Evolutionary conservation across 2,888 invertebrate species (phyloP), one percentile per base, ranked within the genome.

Genomic region (Cryptocheilus praepositus): DNA sequence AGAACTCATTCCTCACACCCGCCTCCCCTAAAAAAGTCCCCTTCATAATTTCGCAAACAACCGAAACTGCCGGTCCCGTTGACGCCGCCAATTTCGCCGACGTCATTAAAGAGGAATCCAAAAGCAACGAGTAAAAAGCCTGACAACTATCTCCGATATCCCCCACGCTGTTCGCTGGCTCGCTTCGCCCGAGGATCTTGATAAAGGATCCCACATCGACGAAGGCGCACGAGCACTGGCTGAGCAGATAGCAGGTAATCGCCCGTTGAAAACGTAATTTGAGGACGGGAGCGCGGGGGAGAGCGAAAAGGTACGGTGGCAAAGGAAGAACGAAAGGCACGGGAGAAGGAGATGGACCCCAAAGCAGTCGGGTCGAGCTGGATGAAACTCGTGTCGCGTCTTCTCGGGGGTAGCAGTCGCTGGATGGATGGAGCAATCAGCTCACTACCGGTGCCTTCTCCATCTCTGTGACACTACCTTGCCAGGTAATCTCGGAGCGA

Each of bases 181-280:
- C 60, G 61, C 71, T 64, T 60, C 63, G 46, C 46, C 46, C 22
- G 45, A 52, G 61, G 60, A 74, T 73, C 67, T 60, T 65, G 77
- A 74, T 71, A 69, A 62, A 72, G 56, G 61, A 67, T 65, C 43
- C 49, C 46, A 45, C 60, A 63, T 51, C 67, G 70, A 64, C 51
- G 21, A 7, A 13, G 19, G 45, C 15, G 19, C 57, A 0, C n/a
- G 21, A 57, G 54, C 51, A 51, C 22, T 45, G 60, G 61, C 57
- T 51, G 51, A 36, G 58, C 62, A 73, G 76, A 73, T 72, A 61
- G 71, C 66, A 61, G 74, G 79, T 81, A 83, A 81, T 82, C 77
- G 80, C 51, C 62, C 73, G 70, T 79, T 78, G 79, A 79, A 79
- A 81, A 81, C 73, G 79, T 75, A 76, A 76, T 79, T 82, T 74